These are phyloP conservation scores for Noctuana brunneofusca DNA, from an alignment of 2,888 invertebrate species.

Conservation along the genomic window DNA sequence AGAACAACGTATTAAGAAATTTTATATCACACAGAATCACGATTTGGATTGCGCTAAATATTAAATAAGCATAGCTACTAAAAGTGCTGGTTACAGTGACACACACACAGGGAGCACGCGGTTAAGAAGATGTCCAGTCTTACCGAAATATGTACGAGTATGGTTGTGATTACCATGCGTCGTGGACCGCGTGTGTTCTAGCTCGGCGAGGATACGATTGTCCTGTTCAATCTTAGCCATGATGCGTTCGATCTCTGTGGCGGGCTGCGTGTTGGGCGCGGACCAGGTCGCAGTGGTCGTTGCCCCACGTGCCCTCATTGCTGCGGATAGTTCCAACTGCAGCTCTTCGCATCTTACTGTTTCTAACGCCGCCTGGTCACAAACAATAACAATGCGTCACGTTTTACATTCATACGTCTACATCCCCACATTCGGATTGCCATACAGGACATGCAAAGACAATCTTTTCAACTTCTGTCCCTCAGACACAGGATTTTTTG, in stretches of 20 bases:
- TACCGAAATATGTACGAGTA: constrained; percentile 18
- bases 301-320: constrained; percentile 80
- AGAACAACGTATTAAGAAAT: no score
- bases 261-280: constrained; percentile 72
- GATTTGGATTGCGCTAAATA: neutral
- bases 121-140: constrained; percentile 9
- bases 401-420: no score
- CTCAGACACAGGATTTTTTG: no score
- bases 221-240: constrained; percentile 97
- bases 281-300: constrained; percentile 67
- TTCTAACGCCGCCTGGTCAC: constrained; percentile 83
- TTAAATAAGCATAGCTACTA: neutral
- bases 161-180: constrained; percentile 78
- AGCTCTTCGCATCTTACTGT: constrained; percentile 93
- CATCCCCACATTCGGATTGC: no score
- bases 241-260: constrained; percentile 94
- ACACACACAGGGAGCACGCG: constrained; percentile 11
- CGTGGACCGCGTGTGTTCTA: constrained; percentile 91
- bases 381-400: neutral
- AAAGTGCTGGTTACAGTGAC: neutral
- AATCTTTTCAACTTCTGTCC: no score
- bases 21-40: neutral
- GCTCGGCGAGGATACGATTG: constrained; percentile 93
- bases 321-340: constrained; percentile 91
- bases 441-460: no score